These are phyloP conservation scores for Eufriesea mexicana DNA, from an alignment of 1,140 invertebrate species.

Conservation along the genomic window DNA sequence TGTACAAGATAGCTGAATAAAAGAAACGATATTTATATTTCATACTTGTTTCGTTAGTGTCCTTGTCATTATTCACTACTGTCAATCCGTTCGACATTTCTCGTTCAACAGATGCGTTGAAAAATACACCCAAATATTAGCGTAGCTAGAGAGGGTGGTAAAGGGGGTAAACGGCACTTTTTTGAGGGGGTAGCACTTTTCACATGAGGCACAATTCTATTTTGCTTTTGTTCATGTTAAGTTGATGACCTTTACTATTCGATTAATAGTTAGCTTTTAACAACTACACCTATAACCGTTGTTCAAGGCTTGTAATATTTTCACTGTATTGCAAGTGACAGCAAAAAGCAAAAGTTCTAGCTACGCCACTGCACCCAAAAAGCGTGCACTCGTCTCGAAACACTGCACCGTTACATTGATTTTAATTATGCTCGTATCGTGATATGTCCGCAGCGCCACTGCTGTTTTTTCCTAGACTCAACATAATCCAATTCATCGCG, in stretches of 20 bases:
- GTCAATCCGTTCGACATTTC: slow-evolving; percentile 70
- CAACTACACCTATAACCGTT: too few relatives aligned
- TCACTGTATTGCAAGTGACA: too few relatives aligned
- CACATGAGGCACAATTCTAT: too few relatives aligned
- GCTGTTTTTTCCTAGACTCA: slow-evolving; percentile 1
- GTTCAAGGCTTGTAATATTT: too few relatives aligned
- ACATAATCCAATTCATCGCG: slow-evolving; percentile 44
- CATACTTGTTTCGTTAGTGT: slow-evolving; percentile 56
- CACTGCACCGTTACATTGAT: slow-evolving; percentile 66
- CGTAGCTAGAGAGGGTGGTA: too few relatives aligned
- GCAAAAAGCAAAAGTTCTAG: too few relatives aligned
- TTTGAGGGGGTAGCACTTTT: too few relatives aligned
- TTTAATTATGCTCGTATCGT: slow-evolving; percentile 62
- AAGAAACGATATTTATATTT: slow-evolving; percentile 33
- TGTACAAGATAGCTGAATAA: background rate
- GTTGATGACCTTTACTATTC: too few relatives aligned
- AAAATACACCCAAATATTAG: slow-evolving; percentile 8
- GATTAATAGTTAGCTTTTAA: too few relatives aligned
- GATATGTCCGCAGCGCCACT: slow-evolving; percentile 58
- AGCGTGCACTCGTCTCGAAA: slow-evolving; percentile 20
- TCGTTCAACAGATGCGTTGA: background rate
- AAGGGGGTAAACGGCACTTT: too few relatives aligned
- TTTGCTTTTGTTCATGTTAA: too few relatives aligned
- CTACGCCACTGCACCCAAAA: background rate
- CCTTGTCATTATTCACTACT: slow-evolving; percentile 47